Evolutionary conservation across 1,140 invertebrate genomes (phyloP).

Genomic region (Trachymyrmex cornetzi): DNA sequence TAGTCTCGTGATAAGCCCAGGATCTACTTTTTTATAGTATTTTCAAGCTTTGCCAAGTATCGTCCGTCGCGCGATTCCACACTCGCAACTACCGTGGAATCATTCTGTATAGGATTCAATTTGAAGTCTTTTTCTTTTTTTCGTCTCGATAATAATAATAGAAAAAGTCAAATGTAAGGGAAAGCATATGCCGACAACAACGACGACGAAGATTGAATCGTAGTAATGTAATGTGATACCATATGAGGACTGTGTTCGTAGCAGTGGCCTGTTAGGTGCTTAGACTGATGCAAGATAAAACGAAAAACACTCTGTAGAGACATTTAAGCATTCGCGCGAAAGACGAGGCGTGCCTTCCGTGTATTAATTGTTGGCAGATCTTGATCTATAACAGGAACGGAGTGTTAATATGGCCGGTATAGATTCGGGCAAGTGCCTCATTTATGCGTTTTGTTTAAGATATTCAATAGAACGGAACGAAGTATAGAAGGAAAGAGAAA

Average conservation of each 20-base stretch:
- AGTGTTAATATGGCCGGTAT: slow-evolving; percentile 64
- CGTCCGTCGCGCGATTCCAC: slow-evolving; percentile 13
- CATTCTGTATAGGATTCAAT: slow-evolving; percentile 59
- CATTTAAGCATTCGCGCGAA: slow-evolving; percentile 81
- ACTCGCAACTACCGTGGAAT: slow-evolving; percentile 9
- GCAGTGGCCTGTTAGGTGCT: slow-evolving; percentile 86
- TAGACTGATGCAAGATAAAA: slow-evolving; percentile 77
- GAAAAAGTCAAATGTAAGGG: slow-evolving; percentile 1
- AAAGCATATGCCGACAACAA: slow-evolving; percentile 47
- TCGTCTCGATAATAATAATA: slow-evolving; percentile 48
- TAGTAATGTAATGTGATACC: slow-evolving; percentile 84
- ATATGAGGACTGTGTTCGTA: slow-evolving; percentile 85
- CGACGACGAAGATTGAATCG: slow-evolving; percentile 65
- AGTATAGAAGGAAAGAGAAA: slow-evolving; percentile 68
- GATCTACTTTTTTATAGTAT: slow-evolving; percentile 50
- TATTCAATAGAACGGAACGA: slow-evolving; percentile 61
- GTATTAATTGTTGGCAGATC: slow-evolving; percentile 86
- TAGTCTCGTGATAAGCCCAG: slow-evolving; percentile 21
- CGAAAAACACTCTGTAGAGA: slow-evolving; percentile 76
- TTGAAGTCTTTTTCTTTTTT: slow-evolving; percentile 61
- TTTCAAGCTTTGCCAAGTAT: slow-evolving; percentile 51
- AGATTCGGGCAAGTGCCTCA: slow-evolving; percentile 77
- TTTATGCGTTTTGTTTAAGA: slow-evolving; percentile 75
- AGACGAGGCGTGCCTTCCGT: slow-evolving; percentile 87
- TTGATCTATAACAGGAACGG: slow-evolving; percentile 80